Evolutionary conservation across 1,140 invertebrate species (phyloP).

Genomic region (Pteromalus puparum): DNA sequence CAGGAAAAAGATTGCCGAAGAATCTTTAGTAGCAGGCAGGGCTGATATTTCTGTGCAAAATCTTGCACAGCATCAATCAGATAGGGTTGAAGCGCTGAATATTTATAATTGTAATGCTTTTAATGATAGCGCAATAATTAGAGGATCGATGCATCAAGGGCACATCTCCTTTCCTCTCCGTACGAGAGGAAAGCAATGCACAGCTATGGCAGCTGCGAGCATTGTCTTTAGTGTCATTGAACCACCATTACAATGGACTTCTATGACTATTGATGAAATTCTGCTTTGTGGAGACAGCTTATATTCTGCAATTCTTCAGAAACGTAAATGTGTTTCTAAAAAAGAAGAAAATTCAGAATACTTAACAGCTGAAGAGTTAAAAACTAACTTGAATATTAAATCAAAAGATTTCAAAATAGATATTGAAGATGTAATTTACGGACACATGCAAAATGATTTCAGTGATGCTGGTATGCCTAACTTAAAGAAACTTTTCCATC

Average conservation of each 20-base stretch:
- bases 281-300: not conserved
- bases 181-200: not conserved
- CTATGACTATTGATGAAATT: not conserved
- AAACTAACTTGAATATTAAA: not conserved
- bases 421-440: not conserved
- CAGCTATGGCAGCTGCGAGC: not conserved
- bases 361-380: not conserved
- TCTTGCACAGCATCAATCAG: no score
- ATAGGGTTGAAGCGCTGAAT: no score
- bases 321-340: not conserved
- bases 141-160: slow-evolving; percentile 4
- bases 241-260: not conserved
- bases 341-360: not conserved
- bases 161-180: not conserved
- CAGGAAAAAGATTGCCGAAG: no score
- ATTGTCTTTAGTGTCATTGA: not conserved
- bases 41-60: no score
- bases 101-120: no score
- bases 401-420: not conserved
- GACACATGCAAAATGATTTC: no score
- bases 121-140: not conserved
- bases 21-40: no score
- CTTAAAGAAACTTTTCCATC: no score
- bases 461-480: no score
- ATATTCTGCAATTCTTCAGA: no score